Evolutionary conservation across 2,797 vertebrate species (phyloP).

Genomic region (Coilia nasus): DNA sequence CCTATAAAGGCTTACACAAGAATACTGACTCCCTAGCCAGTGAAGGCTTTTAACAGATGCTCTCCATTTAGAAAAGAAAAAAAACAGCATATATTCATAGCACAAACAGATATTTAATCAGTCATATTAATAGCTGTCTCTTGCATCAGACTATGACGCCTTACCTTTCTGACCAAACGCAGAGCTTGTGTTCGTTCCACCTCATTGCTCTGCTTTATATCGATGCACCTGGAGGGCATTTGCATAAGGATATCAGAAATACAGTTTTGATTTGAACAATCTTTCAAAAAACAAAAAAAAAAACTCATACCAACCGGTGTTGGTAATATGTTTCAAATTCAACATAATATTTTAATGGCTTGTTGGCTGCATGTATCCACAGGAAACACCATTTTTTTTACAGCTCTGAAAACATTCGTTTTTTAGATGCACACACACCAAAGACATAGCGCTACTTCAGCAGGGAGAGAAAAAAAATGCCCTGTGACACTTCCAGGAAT

Average conservation of each 20-base stretch:
- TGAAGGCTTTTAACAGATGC: background rate
- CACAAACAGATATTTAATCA: background rate
- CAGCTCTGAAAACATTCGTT: background rate
- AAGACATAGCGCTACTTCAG: no score
- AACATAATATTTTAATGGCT: background rate
- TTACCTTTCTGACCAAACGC: conserved; percentile 86
- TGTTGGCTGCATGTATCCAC: background rate
- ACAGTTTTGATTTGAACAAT: background rate
- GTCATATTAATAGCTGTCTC: background rate
- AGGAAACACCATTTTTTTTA: background rate
- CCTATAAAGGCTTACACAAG: background rate
- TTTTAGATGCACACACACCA: background rate
- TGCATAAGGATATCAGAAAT: background rate
- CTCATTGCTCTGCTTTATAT: conserved; percentile 88
- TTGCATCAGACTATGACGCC: background rate
- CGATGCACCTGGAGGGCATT: conserved; percentile 76
- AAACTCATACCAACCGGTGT: background rate
- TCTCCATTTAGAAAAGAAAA: background rate
- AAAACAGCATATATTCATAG: background rate
- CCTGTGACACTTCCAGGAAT: background rate
- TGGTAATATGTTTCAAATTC: background rate
- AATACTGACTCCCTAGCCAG: background rate
- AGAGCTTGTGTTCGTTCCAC: conserved; percentile 87
- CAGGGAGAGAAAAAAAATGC: background rate
- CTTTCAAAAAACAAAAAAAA: no score